Evolutionary conservation across 2,113 vertebrate species (phyloP).

Genomic region (Nycticorax nycticorax): DNA sequence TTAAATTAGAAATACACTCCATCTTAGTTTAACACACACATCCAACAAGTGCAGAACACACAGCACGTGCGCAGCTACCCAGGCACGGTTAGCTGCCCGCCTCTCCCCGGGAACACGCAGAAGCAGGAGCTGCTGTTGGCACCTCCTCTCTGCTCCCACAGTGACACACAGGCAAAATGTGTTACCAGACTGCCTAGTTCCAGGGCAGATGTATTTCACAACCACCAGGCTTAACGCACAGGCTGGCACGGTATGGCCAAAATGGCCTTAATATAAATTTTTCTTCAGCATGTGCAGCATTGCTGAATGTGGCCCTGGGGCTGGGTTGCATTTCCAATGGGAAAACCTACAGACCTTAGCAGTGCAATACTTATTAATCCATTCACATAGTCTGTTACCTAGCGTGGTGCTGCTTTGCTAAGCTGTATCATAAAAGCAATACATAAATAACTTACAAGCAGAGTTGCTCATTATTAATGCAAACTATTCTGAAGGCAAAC

Average conservation of each 20-base stretch:
- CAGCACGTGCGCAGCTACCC: neutral
- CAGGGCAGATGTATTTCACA: neutral
- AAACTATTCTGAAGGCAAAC: slow-evolving; percentile 39
- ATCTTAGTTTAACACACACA: neutral
- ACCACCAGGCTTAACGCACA: neutral
- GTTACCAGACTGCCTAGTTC: neutral
- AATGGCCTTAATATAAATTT: neutral
- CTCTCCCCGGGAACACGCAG: neutral
- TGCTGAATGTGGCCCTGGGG: neutral
- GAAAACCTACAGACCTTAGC: neutral
- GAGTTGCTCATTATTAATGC: slow-evolving; percentile 52
- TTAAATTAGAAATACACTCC: neutral
- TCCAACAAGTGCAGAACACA: neutral
- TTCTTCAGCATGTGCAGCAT: neutral
- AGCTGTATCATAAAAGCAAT: neutral
- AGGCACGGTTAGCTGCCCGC: neutral
- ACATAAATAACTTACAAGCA: neutral
- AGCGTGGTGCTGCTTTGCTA: accelerated
- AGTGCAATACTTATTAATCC: neutral
- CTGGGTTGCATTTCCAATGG: neutral
- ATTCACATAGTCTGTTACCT: neutral
- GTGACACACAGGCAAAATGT: accelerated
- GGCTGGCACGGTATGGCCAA: neutral
- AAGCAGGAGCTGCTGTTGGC: neutral
- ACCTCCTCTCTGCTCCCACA: neutral